These are phyloP conservation scores for Pseudorectes ferrugineus DNA, from an alignment of 2,113 vertebrate species.

Conservation along the genomic window DNA sequence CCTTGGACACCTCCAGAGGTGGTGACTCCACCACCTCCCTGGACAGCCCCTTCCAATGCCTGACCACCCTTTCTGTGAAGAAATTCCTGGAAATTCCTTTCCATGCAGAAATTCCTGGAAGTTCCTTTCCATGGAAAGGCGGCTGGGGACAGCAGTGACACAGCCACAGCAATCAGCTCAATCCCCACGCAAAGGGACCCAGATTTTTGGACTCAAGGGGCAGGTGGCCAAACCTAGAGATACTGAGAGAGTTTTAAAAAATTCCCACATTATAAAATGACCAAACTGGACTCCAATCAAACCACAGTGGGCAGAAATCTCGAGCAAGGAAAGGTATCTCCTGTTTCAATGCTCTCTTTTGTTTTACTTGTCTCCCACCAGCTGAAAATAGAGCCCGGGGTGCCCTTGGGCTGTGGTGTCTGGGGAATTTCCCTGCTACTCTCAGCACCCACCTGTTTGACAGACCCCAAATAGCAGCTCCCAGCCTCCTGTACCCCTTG, in stretches of 20 bases:
- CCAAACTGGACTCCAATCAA: background rate
- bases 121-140: background rate
- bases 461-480: fast-evolving
- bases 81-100: background rate
- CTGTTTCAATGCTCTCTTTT: background rate
- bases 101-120: background rate
- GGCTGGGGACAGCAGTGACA: background rate
- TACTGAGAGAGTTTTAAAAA: background rate
- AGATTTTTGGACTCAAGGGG: background rate
- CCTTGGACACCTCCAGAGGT: background rate
- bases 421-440: background rate
- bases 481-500: fast-evolving
- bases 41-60: background rate
- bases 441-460: background rate
- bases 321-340: background rate
- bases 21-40: background rate
- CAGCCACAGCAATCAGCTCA: background rate
- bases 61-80: background rate
- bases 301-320: background rate
- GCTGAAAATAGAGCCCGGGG: fast-evolving
- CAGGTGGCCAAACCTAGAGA: background rate
- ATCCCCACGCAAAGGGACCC: fast-evolving
- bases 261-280: background rate
- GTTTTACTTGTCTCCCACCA: background rate
- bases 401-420: too few relatives aligned